These are phyloP conservation scores for Drosophila robusta DNA, from an alignment of 2,888 invertebrate species.

Conservation along the genomic window DNA sequence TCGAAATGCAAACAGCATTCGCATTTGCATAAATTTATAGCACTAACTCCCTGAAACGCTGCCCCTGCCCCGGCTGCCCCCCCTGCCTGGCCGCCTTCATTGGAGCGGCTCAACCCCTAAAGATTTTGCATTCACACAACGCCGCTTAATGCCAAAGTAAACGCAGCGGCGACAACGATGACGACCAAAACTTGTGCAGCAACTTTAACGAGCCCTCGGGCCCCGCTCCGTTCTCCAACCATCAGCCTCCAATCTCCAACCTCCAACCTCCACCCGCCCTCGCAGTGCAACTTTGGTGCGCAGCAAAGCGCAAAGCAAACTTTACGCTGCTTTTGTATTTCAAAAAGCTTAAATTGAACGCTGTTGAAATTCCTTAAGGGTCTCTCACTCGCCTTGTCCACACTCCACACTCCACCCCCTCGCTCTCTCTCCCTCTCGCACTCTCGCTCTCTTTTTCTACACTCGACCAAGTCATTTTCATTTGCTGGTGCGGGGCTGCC, in stretches of 20 bases:
- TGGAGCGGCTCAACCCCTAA: slow-evolving; percentile 1
- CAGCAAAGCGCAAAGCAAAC: slow-evolving; percentile 69
- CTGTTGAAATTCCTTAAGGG: slow-evolving; percentile 76
- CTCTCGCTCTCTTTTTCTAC: not conserved
- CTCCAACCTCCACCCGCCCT: not conserved
- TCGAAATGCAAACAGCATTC: slow-evolving; percentile 78
- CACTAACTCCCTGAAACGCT: slow-evolving; percentile 22
- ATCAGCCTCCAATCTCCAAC: not conserved
- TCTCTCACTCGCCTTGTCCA: slow-evolving; percentile 17
- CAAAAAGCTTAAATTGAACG: slow-evolving; percentile 78
- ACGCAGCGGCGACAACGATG: slow-evolving; percentile 46
- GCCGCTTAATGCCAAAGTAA: slow-evolving; percentile 67
- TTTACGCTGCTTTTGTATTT: slow-evolving; percentile 74
- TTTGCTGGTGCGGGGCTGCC: slow-evolving; percentile 28
- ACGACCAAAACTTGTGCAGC: slow-evolving; percentile 67
- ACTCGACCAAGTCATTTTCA: slow-evolving; percentile 55
- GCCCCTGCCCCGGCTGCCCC: not conserved
- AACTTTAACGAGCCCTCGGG: slow-evolving; percentile 53
- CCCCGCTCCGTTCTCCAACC: slow-evolving; percentile 3
- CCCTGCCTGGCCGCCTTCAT: not conserved
- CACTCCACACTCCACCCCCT: not conserved
- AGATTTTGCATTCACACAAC: slow-evolving; percentile 38
- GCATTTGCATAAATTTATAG: slow-evolving; percentile 78
- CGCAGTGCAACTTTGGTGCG: slow-evolving; percentile 59
- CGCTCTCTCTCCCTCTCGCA: not conserved